A percentile compares a stretch with the other conserved stretches of the same genome.
These are phyloP conservation scores for Hermetia illucens DNA, from an alignment of 1,140 invertebrate species.

Conservation along the genomic window DNA sequence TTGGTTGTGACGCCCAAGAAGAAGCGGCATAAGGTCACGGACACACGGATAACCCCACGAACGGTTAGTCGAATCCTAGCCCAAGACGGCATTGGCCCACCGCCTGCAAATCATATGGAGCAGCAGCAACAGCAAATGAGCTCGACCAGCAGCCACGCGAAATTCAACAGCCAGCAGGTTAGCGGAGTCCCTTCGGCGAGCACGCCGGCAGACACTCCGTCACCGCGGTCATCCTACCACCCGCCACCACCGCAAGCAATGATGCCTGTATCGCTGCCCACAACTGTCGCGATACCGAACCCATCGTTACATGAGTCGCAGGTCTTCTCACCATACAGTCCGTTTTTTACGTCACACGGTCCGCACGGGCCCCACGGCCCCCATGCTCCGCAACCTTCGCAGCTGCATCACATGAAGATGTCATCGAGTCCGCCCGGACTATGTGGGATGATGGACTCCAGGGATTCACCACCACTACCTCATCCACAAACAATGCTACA, in stretches of 20 bases:
- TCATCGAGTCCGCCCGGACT: constrained; percentile 38
- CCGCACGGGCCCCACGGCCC: constrained; percentile 38
- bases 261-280: constrained; percentile 56
- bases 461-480: constrained; percentile 63
- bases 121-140: constrained; percentile 5
- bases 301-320: constrained; percentile 89
- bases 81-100: constrained; percentile 57
- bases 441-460: constrained; percentile 48
- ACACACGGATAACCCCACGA: constrained; percentile 84
- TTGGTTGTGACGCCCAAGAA: constrained; percentile 89
- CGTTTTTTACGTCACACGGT: constrained; percentile 58
- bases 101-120: constrained; percentile 28
- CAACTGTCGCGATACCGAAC: constrained; percentile 90
- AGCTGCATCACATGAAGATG: constrained; percentile 34
- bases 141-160: constrained; percentile 7
- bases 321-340: constrained; percentile 80
- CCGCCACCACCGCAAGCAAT: constrained; percentile 52
- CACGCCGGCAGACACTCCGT: constrained; percentile 40
- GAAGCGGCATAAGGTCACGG: constrained; percentile 93
- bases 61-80: constrained; percentile 75
- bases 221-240: constrained; percentile 51
- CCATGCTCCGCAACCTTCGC: constrained; percentile 27
- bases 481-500: constrained; percentile 66
- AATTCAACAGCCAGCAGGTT: constrained; percentile 20
- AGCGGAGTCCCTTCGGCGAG: constrained; percentile 28